Base-by-base conservation (phyloP, 1,140 invertebrate genomes). In the Drosophila neocordata region DNA sequence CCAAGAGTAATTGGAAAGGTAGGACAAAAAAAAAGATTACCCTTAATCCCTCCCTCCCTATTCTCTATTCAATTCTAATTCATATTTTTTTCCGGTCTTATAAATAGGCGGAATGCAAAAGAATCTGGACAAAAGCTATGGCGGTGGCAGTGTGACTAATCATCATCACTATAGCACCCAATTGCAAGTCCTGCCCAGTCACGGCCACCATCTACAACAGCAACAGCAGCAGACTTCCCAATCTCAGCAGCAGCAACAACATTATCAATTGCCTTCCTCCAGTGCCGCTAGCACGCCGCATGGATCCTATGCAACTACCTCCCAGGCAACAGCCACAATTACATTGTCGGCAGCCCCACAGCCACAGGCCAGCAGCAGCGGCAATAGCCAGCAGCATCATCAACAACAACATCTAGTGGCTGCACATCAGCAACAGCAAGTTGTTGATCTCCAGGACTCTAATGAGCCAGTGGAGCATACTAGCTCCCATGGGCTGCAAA, bases 241-340 rank as follows among this genome's bases (percentile, higher is more conserved):
- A 75, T 69, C 81, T 66, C 60, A 65, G 35, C 64, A 66, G 64
- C 35, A 51, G 44, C 79, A 78, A 69, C 68, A 69, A 66, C 89
- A 89, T 70, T 90, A 88, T 76, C 70, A 82, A 87, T 80, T 91
- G 72, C 69, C 90, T 89, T 91, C 87, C 84, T 82, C 89, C 9
- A 88, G 78, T 59, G 74, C 74, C 31, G 51, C 64, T 12, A 64
- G 73, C 58, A 79, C 90, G 12, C 81, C 88, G 31, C 87, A 91
- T 38, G 64, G 81, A 63, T 79, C 87, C 58, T 91, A 89, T 74
- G 69, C 71, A 13, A 62, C 76, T 20, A 65, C 69, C 13, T 44
- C 73, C n/a, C 81, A 79, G 31, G 60, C 69, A 24, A 72, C 66
- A 7, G 64, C 75, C 2, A 70, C 75, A 7, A 62, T 76, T 53